phyloP scores from a whole-genome alignment of 2,888 invertebrate genomes.

The Julus scanicus region DNA sequence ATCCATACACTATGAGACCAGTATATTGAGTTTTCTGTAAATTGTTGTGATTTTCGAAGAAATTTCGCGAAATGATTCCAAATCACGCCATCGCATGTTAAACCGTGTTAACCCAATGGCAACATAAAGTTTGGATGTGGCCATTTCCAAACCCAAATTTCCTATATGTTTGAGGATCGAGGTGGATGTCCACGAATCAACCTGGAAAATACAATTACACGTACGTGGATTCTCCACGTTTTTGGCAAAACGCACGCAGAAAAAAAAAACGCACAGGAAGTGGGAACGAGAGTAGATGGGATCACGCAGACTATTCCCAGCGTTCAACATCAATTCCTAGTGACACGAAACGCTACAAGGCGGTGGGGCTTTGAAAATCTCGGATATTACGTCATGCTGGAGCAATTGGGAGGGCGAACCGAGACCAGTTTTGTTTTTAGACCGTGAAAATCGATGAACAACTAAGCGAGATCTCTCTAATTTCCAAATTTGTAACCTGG shows the following conservation, averaged over 20 bases:
- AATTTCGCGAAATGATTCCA: background rate
- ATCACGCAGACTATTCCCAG: background rate
- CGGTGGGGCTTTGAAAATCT: background rate
- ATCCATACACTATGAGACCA: background rate
- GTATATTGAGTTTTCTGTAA: background rate
- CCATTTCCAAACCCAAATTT: background rate
- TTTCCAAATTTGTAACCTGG: background rate
- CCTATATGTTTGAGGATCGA: background rate
- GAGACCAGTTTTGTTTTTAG: background rate
- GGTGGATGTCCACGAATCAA: background rate
- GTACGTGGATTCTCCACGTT: background rate
- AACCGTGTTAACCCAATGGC: background rate
- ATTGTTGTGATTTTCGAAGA: background rate
- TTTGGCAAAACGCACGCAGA: background rate
- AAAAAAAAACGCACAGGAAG: background rate
- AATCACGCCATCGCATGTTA: background rate
- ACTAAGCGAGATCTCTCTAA: background rate
- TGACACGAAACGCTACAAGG: background rate
- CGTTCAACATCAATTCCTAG: background rate
- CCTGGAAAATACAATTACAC: background rate
- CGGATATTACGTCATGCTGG: background rate
- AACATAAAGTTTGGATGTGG: background rate
- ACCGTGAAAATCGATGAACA: background rate
- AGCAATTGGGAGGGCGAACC: background rate
- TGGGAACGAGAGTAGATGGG: background rate